Evolutionary conservation across 2,113 vertebrate species (phyloP).

Genomic region (Atherinomorus stipes): DNA sequence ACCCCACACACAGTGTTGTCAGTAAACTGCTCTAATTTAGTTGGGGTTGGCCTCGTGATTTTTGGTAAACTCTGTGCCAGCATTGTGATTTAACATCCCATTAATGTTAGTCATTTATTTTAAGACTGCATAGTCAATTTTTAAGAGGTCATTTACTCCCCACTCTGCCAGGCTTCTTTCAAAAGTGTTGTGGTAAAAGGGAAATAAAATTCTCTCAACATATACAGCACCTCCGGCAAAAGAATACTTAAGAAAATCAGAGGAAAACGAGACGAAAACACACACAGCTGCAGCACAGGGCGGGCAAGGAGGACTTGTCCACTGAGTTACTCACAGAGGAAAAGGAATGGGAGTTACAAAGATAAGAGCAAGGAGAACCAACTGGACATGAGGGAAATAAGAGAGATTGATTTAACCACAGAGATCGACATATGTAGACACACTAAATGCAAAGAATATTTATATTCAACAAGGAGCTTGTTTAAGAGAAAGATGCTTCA

Average conservation of each 20-base stretch:
- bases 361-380: constrained; percentile 94
- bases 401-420: constrained; percentile 82
- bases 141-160: constrained; percentile 1
- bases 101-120: constrained; percentile 7
- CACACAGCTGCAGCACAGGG: constrained; percentile 77
- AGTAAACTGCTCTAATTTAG: constrained; percentile 17
- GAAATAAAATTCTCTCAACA: constrained; percentile 1
- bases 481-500: neutral
- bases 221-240: constrained; percentile 64
- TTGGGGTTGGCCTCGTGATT: constrained; percentile 7
- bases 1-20: constrained; percentile 30
- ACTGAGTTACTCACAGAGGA: constrained; percentile 95
- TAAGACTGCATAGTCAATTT: neutral
- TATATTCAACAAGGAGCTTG: neutral
- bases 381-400: constrained; percentile 92
- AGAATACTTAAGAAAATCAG: constrained; percentile 65
- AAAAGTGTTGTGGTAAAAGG: constrained; percentile 48
- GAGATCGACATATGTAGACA: constrained; percentile 46
- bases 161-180: constrained; percentile 62
- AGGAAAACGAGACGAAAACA: constrained; percentile 25
- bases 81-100: neutral
- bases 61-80: neutral
- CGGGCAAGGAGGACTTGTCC: constrained; percentile 80
- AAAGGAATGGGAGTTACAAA: constrained; percentile 94
- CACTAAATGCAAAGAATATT: constrained; percentile 3